Evolutionary conservation across 2,797 vertebrate genomes (phyloP), one percentile per base, ranked within the genome.

Genomic region (Holocentrus rufus): DNA sequence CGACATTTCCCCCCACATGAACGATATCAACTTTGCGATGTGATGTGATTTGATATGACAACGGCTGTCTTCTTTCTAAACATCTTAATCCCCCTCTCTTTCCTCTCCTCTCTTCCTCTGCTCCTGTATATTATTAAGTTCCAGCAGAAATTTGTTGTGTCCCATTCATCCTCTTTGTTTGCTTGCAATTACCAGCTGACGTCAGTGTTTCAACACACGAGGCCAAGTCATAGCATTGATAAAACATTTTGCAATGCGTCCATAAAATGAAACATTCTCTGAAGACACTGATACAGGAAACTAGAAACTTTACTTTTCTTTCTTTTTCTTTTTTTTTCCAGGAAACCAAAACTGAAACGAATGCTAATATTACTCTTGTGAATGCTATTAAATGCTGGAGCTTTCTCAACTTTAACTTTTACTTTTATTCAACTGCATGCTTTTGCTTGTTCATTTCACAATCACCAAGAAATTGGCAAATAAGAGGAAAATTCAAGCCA

Each of bases 1-100:
- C 55, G 36, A 70, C 64, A 46, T 76, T 64, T 64, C 20, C 75
- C 52, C 25, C 56, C n/a, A 8, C 17, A 55, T 69, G 14, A 73
- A 39, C 17, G 6, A n/a, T 1, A 17, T 70, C 52, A 39, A 23
- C 53, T 18, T 14, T 9, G 22, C 22, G 15, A 71, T 22, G 53
- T 68, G 70, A 81, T 74, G 47, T 72, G 58, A 82, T 82, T 4
- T 3, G 56, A 69, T 57, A 46, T 34, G 75, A 78, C 56, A 17
- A 62, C 17, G 4, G 42, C 25, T 53, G 65, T 65, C 65, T 64
- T 9, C 36, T 57, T 55, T 68, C 62, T 69, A 18, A 77, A 69
- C 36, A 62, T 74, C 42, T 36, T 58, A 15, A 34, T 73, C 53
- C 52, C 30, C 14, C 57, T 30, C 72, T 36, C 67, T 59, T 49